Base-by-base conservation (phyloP, 2,113 vertebrate genomes). In the Hydropotes inermis region DNA sequence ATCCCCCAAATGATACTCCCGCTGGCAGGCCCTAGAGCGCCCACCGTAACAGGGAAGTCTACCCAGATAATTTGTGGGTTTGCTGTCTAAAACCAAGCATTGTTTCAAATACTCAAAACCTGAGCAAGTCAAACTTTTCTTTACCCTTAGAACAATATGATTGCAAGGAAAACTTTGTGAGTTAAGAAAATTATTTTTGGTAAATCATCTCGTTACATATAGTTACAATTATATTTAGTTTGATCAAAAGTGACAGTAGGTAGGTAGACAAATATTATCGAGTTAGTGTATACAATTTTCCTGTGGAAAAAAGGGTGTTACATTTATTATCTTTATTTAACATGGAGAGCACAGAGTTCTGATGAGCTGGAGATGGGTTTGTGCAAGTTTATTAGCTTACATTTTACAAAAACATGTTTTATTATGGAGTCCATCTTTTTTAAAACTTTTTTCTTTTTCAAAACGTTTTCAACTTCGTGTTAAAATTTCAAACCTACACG, bases 351-450 rank as follows among this genome's bases (percentile, higher is more conserved):
- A 64, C 33, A 57, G 78, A 85, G 58, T 93, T 97, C 28, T 45
- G n/a, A 67, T 94, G 61, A 82, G 70, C 25, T 86, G 88, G n/a
- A 36, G 21, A 39, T 90, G 30, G 85, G 23, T 91, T 70, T 88
- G 27, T 85, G 27, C 21, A 95, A 91, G 52, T 70, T 47, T 94
- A 94, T 91, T 95, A 70, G 74, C 52, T 92, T 97, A 91, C 5
- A 54, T 96, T 94, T 94, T 36, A 74, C 74, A 36, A 27, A 85
- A 85, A 90, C 14, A 10, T 16, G 79, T 93, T 93, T 79, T 74
- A 74, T 39, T 76, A 76, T 76, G 70, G 36, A 43, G 70, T 76
- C 70, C 36, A 76, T 76, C 12, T 76, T 76, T 76, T 25, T 74
- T 1, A 5, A 70, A 76, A 43, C 70, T 19, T 76, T 74, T 86